Evolutionary conservation across 2,113 vertebrate genomes (phyloP).

Genomic region (Hippocampus mohnikei): DNA sequence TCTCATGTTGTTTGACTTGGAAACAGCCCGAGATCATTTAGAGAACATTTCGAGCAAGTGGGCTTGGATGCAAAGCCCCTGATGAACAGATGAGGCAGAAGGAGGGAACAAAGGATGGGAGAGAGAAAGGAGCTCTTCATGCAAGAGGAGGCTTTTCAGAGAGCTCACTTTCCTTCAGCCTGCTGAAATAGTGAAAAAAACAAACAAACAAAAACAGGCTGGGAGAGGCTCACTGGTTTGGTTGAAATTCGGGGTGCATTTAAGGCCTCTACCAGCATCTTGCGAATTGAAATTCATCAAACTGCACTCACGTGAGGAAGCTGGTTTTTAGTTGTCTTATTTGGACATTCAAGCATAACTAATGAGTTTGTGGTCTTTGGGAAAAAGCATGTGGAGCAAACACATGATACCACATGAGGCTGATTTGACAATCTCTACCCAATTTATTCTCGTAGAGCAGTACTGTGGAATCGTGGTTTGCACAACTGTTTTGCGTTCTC

Average conservation of each 20-base stretch:
- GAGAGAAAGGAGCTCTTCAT: slow-evolving; percentile 40
- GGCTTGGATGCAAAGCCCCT: slow-evolving; percentile 33
- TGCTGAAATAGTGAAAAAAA: slow-evolving; percentile 56
- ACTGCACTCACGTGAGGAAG: slow-evolving; percentile 2
- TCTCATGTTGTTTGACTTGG: slow-evolving; percentile 16
- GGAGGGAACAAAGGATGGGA: slow-evolving; percentile 16
- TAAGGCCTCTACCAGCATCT: slow-evolving; percentile 49
- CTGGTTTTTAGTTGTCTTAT: not conserved
- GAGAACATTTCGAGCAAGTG: slow-evolving; percentile 23
- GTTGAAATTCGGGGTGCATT: slow-evolving; percentile 49
- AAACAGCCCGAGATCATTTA: slow-evolving; percentile 27
- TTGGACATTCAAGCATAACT: not conserved
- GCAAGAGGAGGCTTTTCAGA: slow-evolving; percentile 55
- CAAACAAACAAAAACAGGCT: slow-evolving; percentile 38
- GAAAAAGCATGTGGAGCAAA: not conserved
- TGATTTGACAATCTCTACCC: not conserved
- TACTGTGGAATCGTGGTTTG: not conserved
- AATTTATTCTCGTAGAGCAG: not conserved
- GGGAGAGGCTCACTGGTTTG: slow-evolving; percentile 42
- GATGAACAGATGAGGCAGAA: slow-evolving; percentile 40
- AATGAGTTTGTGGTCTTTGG: slow-evolving; percentile 17
- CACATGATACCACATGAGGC: not conserved
- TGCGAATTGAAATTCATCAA: slow-evolving; percentile 24
- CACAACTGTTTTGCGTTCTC: not conserved
- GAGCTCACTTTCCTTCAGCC: slow-evolving; percentile 41